phyloP scores from a whole-genome alignment of 2,888 invertebrate species.

The Caenorhabditis sulstoni region DNA sequence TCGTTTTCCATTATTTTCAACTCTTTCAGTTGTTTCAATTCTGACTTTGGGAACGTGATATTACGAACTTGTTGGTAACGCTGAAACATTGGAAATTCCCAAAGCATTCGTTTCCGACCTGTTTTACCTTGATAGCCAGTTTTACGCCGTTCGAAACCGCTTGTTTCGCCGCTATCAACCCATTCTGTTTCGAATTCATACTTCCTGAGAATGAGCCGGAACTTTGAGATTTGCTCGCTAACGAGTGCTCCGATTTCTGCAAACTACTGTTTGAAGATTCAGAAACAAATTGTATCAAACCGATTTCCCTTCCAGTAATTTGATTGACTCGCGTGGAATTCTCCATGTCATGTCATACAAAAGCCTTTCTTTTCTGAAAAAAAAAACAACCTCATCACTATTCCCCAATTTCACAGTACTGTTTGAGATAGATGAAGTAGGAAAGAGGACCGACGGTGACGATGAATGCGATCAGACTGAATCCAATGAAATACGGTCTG shows the following conservation, averaged over 20 bases:
- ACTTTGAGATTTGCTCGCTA: slow-evolving; percentile 71
- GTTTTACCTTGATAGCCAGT: slow-evolving; percentile 70
- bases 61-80: slow-evolving; percentile 77
- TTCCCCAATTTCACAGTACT: slow-evolving; percentile 68
- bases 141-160: slow-evolving; percentile 78
- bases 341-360: slow-evolving; percentile 80
- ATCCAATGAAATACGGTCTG: slow-evolving; percentile 68
- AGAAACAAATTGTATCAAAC: slow-evolving; percentile 11
- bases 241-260: slow-evolving; percentile 74
- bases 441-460: slow-evolving; percentile 67
- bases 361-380: slow-evolving; percentile 74
- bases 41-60: slow-evolving; percentile 75
- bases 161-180: slow-evolving; percentile 76
- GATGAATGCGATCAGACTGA: slow-evolving; percentile 69
- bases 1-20: slow-evolving; percentile 79
- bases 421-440: slow-evolving; percentile 78
- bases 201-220: slow-evolving; percentile 74
- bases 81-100: too few relatives aligned
- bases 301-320: slow-evolving; percentile 59
- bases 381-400: too few relatives aligned
- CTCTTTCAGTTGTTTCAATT: slow-evolving; percentile 75
- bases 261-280: slow-evolving; percentile 1
- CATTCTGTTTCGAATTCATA: slow-evolving; percentile 73
- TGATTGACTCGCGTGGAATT: slow-evolving; percentile 74
- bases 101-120: too few relatives aligned